A percentile compares a stretch with the other conserved stretches of the same genome.
Conservation (phyloP, 2,888 invertebrate species). For the Tipula helvola region DNA sequence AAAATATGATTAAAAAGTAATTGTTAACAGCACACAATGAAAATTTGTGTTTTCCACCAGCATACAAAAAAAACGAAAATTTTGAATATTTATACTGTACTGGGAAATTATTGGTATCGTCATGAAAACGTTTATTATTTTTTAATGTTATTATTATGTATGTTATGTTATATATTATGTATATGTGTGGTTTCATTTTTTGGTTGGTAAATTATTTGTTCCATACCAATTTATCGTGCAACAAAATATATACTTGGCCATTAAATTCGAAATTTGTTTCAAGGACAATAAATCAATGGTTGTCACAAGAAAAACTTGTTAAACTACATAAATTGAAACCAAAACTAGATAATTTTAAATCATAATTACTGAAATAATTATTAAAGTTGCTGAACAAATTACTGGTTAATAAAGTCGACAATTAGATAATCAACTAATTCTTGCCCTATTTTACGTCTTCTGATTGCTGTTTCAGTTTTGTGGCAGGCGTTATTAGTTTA, state of each 20-base stretch:
- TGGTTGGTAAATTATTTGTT: background rate
- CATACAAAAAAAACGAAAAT: background rate
- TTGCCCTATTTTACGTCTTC: no score
- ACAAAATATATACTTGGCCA: background rate
- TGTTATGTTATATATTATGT: background rate
- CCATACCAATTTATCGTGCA: background rate
- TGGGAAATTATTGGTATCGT: background rate
- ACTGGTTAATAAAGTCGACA: no score
- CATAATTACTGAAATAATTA: no score
- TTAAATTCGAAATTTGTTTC: background rate
- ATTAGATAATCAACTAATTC: no score
- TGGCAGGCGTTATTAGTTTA: no score
- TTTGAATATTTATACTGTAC: background rate
- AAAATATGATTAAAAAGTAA: conserved; percentile 4
- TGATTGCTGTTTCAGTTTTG: no score
- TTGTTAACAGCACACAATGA: background rate
- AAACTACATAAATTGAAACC: no score
- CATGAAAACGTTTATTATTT: background rate
- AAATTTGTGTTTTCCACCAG: background rate
- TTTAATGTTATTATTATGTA: background rate
- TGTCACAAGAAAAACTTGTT: no score
- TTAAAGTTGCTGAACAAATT: no score
- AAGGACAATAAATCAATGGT: no score
- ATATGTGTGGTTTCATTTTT: background rate
- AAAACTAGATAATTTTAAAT: no score